Evolutionary conservation across 2,888 invertebrate genomes (phyloP).

Genomic region (Zootermopsis nevadensis): DNA sequence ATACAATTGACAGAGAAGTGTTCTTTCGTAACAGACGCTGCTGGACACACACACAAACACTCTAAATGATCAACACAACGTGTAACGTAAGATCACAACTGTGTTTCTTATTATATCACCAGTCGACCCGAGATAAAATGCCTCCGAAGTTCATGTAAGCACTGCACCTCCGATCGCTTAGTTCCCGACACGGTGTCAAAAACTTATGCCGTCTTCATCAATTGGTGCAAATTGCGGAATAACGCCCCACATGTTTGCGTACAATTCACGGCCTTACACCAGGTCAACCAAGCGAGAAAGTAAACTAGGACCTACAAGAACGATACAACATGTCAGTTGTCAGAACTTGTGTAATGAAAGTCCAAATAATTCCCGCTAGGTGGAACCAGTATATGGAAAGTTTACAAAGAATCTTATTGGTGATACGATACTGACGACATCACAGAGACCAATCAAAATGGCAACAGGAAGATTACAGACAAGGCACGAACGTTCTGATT

Average conservation of each 20-base stretch:
- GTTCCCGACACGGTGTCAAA: slow-evolving; percentile 9
- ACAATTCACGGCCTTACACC: not conserved
- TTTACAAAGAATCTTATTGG: not conserved
- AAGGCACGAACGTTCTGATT: not conserved
- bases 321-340: not conserved
- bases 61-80: not conserved
- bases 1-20: not conserved
- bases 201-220: slow-evolving; percentile 22
- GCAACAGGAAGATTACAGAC: not conserved
- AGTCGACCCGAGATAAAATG: not conserved
- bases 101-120: not conserved
- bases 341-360: not conserved
- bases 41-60: not conserved
- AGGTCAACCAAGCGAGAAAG: not conserved
- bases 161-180: not conserved
- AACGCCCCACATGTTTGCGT: slow-evolving; percentile 22
- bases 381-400: slow-evolving; percentile 26
- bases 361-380: slow-evolving; percentile 32
- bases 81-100: not conserved
- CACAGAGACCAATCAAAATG: not conserved
- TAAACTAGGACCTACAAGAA: not conserved
- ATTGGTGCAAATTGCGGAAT: slow-evolving; percentile 6
- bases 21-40: not conserved
- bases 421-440: not conserved
- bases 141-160: not conserved